Evolutionary conservation across 2,888 invertebrate species (phyloP).

Genomic region (Troides oblongomaculatus): DNA sequence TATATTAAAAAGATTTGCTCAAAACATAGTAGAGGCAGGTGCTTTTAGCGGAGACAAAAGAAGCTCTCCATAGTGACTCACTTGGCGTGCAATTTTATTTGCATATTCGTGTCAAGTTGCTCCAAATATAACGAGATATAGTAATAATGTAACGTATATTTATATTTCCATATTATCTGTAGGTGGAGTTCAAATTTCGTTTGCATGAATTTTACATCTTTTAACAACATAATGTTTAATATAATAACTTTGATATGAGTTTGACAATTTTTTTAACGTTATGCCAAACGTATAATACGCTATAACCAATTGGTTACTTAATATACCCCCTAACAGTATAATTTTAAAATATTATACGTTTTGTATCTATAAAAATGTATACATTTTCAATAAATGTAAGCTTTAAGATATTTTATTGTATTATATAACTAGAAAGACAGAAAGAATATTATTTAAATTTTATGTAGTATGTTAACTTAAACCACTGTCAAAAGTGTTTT

Average conservation of each 20-base stretch:
- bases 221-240: neutral
- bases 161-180: neutral
- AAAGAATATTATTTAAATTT: neutral
- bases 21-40: neutral
- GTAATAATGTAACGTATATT: constrained; percentile 1
- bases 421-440: constrained; percentile 5
- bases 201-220: neutral
- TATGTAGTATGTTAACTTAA: constrained; percentile 3
- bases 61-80: constrained; percentile 11
- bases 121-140: constrained; percentile 2
- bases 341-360: neutral
- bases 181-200: neutral
- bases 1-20: neutral
- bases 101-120: constrained; percentile 17
- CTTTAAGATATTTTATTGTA: neutral
- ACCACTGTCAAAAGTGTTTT: constrained; percentile 10
- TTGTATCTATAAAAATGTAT: neutral
- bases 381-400: neutral
- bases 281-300: neutral
- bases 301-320: neutral
- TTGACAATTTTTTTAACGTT: neutral
- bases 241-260: neutral
- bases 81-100: constrained; percentile 14
- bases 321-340: neutral
- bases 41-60: constrained; percentile 3